These are phyloP conservation scores for Palythoa grandis DNA, from an alignment of 92 coral and sea anemone genomes.

Conservation along the genomic window DNA sequence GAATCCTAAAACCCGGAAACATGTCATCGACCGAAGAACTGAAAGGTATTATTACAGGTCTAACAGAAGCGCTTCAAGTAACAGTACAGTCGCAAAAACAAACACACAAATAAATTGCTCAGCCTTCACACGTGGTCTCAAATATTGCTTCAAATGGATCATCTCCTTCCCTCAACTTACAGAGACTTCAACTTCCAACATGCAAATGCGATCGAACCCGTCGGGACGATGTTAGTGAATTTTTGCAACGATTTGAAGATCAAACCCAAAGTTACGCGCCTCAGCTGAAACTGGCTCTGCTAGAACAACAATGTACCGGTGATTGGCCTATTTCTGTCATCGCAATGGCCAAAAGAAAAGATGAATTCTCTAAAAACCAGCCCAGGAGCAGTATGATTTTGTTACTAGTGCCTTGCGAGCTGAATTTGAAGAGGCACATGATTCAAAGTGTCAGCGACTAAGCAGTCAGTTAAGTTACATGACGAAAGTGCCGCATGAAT, in stretches of 20 bases:
- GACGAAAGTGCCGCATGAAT: constrained; percentile 52
- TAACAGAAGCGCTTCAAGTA: constrained; percentile 46
- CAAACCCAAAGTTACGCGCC: constrained; percentile 56
- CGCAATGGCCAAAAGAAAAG: constrained; percentile 51
- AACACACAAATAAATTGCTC: constrained; percentile 38
- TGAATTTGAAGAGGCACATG: constrained; percentile 51
- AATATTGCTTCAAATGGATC: constrained; percentile 21
- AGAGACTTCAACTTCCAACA: constrained; percentile 50
- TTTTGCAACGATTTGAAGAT: constrained; percentile 60
- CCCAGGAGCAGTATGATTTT: constrained; percentile 55
- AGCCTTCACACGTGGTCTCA: constrained; percentile 16
- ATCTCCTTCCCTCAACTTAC: constrained; percentile 31
- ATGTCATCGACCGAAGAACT: constrained; percentile 38
- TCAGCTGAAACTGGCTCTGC: constrained; percentile 47
- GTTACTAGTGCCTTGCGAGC: constrained; percentile 30
- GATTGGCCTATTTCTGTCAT: constrained; percentile 67
- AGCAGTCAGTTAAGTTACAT: constrained; percentile 46
- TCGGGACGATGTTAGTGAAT: constrained; percentile 54
- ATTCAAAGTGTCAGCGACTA: constrained; percentile 56
- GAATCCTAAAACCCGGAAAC: constrained; percentile 19
- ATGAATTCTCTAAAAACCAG: constrained; percentile 54
- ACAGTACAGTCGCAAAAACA: constrained; percentile 34
- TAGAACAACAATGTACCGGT: constrained; percentile 68
- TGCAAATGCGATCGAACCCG: constrained; percentile 31
- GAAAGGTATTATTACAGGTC: constrained; percentile 42